Conservation (phyloP, 2,888 invertebrate genomes). For the Xestia rhomboidea region DNA sequence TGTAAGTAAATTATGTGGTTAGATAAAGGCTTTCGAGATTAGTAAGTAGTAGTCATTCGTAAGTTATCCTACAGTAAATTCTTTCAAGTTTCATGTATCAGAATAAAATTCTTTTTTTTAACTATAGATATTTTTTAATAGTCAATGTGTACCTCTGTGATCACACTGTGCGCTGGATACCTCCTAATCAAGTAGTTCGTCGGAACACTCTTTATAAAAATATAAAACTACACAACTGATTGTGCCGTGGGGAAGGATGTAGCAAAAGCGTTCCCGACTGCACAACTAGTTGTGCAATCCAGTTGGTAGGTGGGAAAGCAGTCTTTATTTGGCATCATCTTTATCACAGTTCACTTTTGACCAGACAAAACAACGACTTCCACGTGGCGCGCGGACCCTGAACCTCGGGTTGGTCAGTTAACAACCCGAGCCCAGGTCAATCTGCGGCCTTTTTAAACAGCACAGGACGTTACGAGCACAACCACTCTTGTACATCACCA, state of each 20-base stretch:
- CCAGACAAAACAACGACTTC: slow-evolving; percentile 11
- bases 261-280: not conserved
- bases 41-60: too few species aligned
- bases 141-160: not conserved
- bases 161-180: not conserved
- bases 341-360: slow-evolving; percentile 22
- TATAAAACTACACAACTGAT: not conserved
- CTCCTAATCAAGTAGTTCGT: not conserved
- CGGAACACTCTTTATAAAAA: not conserved
- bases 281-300: not conserved
- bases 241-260: not conserved
- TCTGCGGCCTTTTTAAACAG: slow-evolving; percentile 11
- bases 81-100: not conserved
- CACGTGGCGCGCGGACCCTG: slow-evolving; percentile 8
- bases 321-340: not conserved
- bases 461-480: slow-evolving; percentile 21
- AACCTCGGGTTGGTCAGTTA: slow-evolving; percentile 26
- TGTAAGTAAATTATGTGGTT: too few species aligned
- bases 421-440: slow-evolving; percentile 4
- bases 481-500: not conserved
- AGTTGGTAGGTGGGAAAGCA: not conserved
- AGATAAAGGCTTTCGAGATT: too few species aligned
- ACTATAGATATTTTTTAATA: not conserved
- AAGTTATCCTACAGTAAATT: not conserved
- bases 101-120: too few species aligned